A percentile compares a stretch with the other conserved stretches of the same genome.
Conservation (phyloP, 2,888 invertebrate genomes). For the Podabrus alpinus region DNA sequence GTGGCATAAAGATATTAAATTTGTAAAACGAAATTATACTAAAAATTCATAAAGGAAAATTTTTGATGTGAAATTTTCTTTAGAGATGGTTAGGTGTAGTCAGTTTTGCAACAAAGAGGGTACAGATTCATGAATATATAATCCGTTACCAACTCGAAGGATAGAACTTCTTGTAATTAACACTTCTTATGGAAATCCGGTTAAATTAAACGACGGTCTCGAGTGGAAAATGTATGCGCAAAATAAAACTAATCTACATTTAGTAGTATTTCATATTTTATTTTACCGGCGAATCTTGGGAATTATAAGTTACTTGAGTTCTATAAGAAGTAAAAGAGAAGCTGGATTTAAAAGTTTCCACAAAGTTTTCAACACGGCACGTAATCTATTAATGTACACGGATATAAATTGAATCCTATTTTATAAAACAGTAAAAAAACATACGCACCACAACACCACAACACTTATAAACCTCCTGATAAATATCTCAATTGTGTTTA, state of each 20-base stretch:
- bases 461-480: slow-evolving; percentile 4
- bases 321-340: slow-evolving; percentile 38
- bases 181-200: slow-evolving; percentile 44
- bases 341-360: slow-evolving; percentile 39
- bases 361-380: slow-evolving; percentile 31
- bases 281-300: slow-evolving; percentile 33
- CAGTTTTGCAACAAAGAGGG: slow-evolving; percentile 22
- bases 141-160: slow-evolving; percentile 38
- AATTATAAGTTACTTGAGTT: slow-evolving; percentile 36
- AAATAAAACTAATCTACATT: slow-evolving; percentile 51
- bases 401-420: slow-evolving; percentile 14
- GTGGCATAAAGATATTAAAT: slow-evolving; percentile 26
- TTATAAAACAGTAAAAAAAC: slow-evolving; percentile 1
- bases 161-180: slow-evolving; percentile 43
- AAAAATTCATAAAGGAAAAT: slow-evolving; percentile 18
- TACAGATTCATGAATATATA: slow-evolving; percentile 44
- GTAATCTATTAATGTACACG: slow-evolving; percentile 42
- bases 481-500: slow-evolving; percentile 19
- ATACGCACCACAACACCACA: neutral
- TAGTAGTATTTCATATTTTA: slow-evolving; percentile 47
- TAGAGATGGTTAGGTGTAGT: slow-evolving; percentile 28
- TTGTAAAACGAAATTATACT: slow-evolving; percentile 37
- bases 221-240: slow-evolving; percentile 47
- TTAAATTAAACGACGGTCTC: slow-evolving; percentile 48
- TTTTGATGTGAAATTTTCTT: slow-evolving; percentile 33